Conservation (phyloP, 2,113 vertebrate genomes). For the Hemiscyllium ocellatum region DNA sequence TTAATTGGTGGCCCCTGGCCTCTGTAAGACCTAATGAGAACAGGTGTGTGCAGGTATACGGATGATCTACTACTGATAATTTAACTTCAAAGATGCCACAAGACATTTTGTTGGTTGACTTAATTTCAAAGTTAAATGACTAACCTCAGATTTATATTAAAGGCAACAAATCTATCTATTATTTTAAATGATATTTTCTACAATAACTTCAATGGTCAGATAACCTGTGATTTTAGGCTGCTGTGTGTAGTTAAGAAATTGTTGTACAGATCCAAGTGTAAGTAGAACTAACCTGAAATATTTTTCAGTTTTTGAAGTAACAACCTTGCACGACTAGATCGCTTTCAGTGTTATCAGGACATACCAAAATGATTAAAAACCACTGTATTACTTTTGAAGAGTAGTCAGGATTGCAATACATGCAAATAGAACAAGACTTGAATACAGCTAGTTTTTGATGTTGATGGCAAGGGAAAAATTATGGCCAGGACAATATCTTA, state of each 20-base stretch:
- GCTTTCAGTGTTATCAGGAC: not conserved
- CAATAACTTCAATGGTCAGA: not conserved
- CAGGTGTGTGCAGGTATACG: conserved; percentile 33
- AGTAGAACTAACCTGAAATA: not conserved
- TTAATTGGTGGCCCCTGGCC: conserved; percentile 33
- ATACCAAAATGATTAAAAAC: not conserved
- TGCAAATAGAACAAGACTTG: not conserved
- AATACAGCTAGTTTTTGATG: not conserved
- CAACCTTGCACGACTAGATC: not conserved
- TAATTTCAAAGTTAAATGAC: conserved; percentile 9
- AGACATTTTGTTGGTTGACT: conserved; percentile 13
- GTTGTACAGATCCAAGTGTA: not conserved
- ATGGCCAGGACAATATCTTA: not conserved
- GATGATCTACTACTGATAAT: conserved; percentile 14
- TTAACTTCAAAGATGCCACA: conserved; percentile 24
- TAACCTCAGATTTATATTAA: not conserved
- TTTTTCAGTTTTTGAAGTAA: not conserved
- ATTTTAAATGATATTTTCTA: conserved; percentile 22
- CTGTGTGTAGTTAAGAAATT: not conserved
- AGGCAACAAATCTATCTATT: not conserved
- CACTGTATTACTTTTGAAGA: not conserved
- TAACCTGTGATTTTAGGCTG: not conserved
- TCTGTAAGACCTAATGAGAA: conserved; percentile 22
- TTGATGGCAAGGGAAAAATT: not conserved
- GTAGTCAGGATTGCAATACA: not conserved